Percentiles rank a stretch among this genome's conserved stretches.
Conservation (phyloP, 2,888 invertebrate genomes). For the Tridacna crocea region DNA sequence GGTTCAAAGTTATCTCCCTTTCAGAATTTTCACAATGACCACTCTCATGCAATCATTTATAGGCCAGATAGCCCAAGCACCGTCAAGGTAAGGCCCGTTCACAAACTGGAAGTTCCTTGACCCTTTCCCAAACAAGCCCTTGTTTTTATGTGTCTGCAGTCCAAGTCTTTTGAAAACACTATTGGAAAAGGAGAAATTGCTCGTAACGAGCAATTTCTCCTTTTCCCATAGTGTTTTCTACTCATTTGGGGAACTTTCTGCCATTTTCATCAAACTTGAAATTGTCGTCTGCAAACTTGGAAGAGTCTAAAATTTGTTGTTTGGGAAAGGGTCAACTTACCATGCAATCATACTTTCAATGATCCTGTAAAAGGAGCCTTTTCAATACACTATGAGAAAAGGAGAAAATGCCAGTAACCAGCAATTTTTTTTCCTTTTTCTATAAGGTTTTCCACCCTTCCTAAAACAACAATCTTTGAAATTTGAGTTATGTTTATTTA, state of each 20-base stretch:
- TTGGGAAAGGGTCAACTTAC: not conserved
- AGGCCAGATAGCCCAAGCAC: constrained; percentile 68
- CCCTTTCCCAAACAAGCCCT: no score
- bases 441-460: no score
- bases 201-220: no score
- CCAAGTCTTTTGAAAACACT: no score
- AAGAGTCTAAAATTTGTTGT: not conserved
- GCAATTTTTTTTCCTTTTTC: not conserved
- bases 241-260: no score
- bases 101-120: not conserved
- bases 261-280: no score
- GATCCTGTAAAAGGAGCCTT: not conserved
- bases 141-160: no score
- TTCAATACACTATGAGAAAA: constrained; percentile 3
- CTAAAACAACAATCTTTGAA: no score
- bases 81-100: constrained; percentile 45
- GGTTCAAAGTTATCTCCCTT: constrained; percentile 56
- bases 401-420: not conserved
- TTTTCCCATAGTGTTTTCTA: no score
- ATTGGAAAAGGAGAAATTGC: no score
- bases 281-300: not conserved
- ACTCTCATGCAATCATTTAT: constrained; percentile 78
- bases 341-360: not conserved
- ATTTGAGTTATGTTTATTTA: no score
- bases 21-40: constrained; percentile 66